Percentiles rank a stretch among this genome's conserved stretches.
Conservation (phyloP, 64 coral and sea anemone genomes). For the Montipora sp. region DNA sequence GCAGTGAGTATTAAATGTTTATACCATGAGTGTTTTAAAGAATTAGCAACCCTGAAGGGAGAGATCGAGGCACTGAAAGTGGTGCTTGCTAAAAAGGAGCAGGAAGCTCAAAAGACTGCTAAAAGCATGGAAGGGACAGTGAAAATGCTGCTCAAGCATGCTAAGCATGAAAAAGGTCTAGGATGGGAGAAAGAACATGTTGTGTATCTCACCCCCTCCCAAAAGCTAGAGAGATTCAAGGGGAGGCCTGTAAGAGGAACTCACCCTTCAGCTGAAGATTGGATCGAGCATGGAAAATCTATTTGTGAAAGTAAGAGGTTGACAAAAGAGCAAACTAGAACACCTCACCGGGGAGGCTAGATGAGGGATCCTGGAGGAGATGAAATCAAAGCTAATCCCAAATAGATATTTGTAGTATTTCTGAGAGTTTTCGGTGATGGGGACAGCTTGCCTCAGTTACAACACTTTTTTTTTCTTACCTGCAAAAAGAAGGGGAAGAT, state of each 20-base stretch:
- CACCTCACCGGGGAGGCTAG: constrained; percentile 54
- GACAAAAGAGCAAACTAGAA: constrained; percentile 29
- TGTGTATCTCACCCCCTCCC: constrained; percentile 43
- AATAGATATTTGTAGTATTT: constrained; percentile 52
- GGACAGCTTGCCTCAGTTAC: constrained; percentile 64
- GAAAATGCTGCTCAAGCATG: not conserved
- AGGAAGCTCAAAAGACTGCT: no score
- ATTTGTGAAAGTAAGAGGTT: constrained; percentile 44
- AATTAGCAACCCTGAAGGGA: no score
- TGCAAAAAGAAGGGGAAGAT: constrained; percentile 57
- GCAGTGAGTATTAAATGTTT: no score
- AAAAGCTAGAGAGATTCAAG: constrained; percentile 55
- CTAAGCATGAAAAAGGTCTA: not conserved
- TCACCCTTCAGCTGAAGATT: constrained; percentile 52
- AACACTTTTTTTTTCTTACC: constrained; percentile 65
- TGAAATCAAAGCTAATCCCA: constrained; percentile 37
- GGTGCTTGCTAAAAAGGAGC: no score
- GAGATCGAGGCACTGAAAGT: no score
- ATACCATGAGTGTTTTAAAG: no score
- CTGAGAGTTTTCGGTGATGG: constrained; percentile 72
- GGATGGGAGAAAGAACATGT: not conserved
- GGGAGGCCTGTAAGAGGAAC: constrained; percentile 36
- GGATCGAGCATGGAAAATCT: constrained; percentile 51
- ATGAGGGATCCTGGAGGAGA: constrained; percentile 52
- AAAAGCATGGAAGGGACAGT: not conserved